Evolutionary conservation across 2,113 vertebrate genomes (phyloP).

Genomic region (Drymodes brunneopygia): DNA sequence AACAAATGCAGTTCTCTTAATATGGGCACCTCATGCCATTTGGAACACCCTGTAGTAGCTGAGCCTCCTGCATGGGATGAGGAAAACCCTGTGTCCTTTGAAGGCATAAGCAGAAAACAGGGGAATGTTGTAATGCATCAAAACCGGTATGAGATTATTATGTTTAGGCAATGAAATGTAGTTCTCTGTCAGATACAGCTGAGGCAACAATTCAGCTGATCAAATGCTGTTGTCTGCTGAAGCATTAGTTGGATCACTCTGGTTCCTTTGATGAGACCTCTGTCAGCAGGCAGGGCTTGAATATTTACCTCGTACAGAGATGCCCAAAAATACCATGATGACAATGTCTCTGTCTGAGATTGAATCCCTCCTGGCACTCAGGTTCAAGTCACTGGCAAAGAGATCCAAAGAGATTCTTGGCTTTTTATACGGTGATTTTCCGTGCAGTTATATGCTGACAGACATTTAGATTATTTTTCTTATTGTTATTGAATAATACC

Average conservation of each 20-base stretch:
- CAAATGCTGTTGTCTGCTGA: background rate
- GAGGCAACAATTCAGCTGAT: background rate
- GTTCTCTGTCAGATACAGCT: background rate
- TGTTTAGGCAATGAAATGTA: background rate
- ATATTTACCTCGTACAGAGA: background rate
- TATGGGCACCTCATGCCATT: rapidly evolving
- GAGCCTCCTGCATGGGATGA: background rate
- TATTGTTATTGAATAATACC: background rate
- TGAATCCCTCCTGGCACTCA: background rate
- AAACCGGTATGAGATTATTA: background rate
- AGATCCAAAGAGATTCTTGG: background rate
- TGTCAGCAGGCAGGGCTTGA: background rate
- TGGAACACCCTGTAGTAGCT: background rate
- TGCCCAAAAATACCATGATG: background rate
- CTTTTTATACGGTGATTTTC: background rate
- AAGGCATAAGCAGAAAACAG: background rate
- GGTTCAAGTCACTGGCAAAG: background rate
- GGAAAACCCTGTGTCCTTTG: background rate
- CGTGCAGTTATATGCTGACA: background rate
- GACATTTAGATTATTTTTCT: background rate
- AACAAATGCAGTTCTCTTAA: background rate
- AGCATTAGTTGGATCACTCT: background rate
- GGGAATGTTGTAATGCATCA: background rate
- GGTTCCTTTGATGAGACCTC: background rate
- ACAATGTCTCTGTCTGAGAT: background rate